Evolutionary conservation across 2,888 invertebrate species (phyloP).

Genomic region (Oegoconia quadripuncta): DNA sequence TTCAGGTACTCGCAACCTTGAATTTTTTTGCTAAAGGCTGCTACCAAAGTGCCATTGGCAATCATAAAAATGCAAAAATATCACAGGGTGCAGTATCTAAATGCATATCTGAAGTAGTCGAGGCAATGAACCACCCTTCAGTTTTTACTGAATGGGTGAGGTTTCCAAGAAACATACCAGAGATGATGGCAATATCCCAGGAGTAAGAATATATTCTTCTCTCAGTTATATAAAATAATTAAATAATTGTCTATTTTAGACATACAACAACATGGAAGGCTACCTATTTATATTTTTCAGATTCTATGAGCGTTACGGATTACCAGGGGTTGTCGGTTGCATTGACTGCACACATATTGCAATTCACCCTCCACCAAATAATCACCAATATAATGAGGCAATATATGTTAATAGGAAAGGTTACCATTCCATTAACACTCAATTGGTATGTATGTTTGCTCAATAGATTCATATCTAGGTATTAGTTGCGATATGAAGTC

Average conservation of each 20-base stretch:
- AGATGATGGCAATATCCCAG: not conserved
- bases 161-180: not conserved
- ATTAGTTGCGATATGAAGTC: too few relatives aligned
- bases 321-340: slow-evolving; percentile 9
- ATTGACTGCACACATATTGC: slow-evolving; percentile 14
- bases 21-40: not conserved
- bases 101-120: not conserved
- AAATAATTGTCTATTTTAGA: not conserved
- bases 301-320: slow-evolving; percentile 5
- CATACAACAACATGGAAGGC: not conserved
- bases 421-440: slow-evolving; percentile 8
- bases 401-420: slow-evolving; percentile 12
- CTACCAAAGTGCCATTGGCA: not conserved
- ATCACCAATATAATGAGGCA: slow-evolving; percentile 6
- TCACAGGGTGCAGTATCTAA: not conserved
- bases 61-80: not conserved
- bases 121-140: not conserved
- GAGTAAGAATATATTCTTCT: too few relatives aligned
- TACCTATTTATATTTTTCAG: slow-evolving; percentile 4
- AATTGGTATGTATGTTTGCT: slow-evolving; percentile 4
- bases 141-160: not conserved
- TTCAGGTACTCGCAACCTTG: slow-evolving; percentile 2
- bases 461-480: too few relatives aligned
- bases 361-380: slow-evolving; percentile 6
- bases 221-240: not conserved